phyloP scores from a whole-genome alignment of 2,797 vertebrate species.

The Anomalospiza imberbis region DNA sequence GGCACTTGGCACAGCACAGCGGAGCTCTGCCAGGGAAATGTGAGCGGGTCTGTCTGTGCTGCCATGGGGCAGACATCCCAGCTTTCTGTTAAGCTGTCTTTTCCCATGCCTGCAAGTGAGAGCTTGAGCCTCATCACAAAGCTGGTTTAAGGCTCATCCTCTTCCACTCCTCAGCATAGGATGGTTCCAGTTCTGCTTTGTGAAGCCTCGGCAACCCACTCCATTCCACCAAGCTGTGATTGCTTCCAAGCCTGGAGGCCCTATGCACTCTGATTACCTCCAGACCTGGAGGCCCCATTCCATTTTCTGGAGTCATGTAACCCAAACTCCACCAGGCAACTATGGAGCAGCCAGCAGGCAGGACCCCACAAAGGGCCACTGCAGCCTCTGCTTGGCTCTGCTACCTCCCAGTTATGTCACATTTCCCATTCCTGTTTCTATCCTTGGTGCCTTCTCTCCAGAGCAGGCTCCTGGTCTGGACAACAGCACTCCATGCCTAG shows the following conservation, averaged over 20 bases:
- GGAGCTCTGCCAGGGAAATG: background rate
- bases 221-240: fast-evolving
- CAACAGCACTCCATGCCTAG: background rate
- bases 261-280: background rate
- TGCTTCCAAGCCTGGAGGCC: background rate
- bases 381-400: background rate
- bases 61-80: background rate
- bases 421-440: background rate
- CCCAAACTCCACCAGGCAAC: background rate
- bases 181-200: background rate
- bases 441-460: fast-evolving
- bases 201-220: background rate
- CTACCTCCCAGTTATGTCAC: background rate
- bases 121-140: background rate
- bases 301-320: background rate
- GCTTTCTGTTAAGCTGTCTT: background rate
- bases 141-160: background rate
- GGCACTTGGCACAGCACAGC: fast-evolving
- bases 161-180: background rate
- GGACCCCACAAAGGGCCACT: background rate
- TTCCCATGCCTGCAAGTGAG: background rate
- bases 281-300: background rate
- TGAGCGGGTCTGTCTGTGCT: background rate
- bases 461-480: background rate
- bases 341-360: background rate